Percentiles rank a stretch among this genome's conserved stretches.
phyloP scores from a whole-genome alignment of 1,140 invertebrate species.

The Schlechtendalia chinensis region DNA sequence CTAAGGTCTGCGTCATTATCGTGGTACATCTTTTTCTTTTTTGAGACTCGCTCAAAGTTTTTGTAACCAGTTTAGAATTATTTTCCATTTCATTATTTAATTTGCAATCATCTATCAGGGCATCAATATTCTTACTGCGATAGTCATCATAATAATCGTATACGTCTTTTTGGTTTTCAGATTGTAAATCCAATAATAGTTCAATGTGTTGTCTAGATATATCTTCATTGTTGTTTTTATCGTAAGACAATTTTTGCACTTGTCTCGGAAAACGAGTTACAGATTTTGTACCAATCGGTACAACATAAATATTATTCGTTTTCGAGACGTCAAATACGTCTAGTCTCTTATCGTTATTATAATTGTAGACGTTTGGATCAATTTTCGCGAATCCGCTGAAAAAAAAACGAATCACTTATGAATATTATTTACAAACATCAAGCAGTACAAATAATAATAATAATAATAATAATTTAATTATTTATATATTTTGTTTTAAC shows the following conservation, averaged over 20 bases:
- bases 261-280: conserved; percentile 1
- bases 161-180: background rate
- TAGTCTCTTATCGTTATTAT: background rate
- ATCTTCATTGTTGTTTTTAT: background rate
- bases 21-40: conserved; percentile 8
- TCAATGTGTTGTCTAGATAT: background rate
- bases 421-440: no score
- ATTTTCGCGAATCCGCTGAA: background rate
- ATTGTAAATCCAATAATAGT: conserved; percentile 7
- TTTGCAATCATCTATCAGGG: background rate
- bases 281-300: background rate
- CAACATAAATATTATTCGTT: background rate
- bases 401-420: background rate
- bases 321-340: background rate
- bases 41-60: background rate
- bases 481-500: no score
- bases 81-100: background rate
- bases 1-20: background rate
- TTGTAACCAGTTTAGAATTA: conserved; percentile 17
- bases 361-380: background rate
- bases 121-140: background rate
- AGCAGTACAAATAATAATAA: no score
- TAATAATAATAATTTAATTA: no score
- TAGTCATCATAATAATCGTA: conserved; percentile 17
- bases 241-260: background rate